Conservation (phyloP, 2,797 vertebrate genomes). For the Tauraco hartlaubi region DNA sequence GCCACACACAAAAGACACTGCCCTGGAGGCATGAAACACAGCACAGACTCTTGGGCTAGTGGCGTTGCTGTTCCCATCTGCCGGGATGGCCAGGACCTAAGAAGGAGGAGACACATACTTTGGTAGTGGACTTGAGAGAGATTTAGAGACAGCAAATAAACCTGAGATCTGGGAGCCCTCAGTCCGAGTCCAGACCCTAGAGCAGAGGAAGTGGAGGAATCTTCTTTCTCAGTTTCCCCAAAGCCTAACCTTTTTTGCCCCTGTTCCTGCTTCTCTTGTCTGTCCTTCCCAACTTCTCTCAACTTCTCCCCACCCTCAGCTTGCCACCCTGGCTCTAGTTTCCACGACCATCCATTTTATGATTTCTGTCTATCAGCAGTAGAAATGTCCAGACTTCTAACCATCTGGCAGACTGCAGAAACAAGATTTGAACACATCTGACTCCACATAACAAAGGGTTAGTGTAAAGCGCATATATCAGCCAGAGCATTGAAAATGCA, state of each 20-base stretch:
- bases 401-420: background rate
- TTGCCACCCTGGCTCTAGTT: background rate
- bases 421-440: slow-evolving; percentile 41
- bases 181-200: background rate
- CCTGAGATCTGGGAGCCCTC: background rate
- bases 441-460: slow-evolving; percentile 26
- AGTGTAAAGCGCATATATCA: slow-evolving; percentile 33
- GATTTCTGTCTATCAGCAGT: background rate
- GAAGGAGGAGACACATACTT: background rate
- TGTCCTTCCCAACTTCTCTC: rapidly evolving
- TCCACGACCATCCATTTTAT: background rate
- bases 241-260: background rate
- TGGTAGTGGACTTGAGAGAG: background rate
- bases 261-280: background rate
- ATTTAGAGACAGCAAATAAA: background rate
- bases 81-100: background rate
- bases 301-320: background rate
- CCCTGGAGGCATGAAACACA: background rate
- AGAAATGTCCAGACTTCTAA: slow-evolving; percentile 11
- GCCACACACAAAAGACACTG: background rate
- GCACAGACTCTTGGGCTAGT: background rate
- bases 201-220: background rate
- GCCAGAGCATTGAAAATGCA: slow-evolving; percentile 36
- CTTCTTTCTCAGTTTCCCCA: background rate
- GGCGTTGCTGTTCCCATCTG: background rate